Percentiles rank a stretch among this genome's conserved stretches.
Conservation (phyloP, 2,888 invertebrate species). For the Hypercompe scribonia region DNA sequence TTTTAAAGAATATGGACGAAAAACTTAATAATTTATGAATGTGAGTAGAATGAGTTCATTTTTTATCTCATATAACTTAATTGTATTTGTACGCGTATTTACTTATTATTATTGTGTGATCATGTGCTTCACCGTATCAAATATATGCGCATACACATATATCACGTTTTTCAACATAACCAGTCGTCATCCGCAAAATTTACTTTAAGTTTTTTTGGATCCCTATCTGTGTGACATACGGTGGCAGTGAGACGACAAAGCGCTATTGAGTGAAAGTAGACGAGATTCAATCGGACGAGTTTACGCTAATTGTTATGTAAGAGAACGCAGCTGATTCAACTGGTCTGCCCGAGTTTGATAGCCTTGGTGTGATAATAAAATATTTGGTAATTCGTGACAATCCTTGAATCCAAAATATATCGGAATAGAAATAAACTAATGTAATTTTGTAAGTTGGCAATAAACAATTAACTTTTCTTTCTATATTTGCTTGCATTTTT, state of each 20-base stretch:
- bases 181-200: background rate
- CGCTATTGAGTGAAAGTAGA: constrained; percentile 48
- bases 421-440: background rate
- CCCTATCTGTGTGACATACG: constrained; percentile 30
- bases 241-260: constrained; percentile 22
- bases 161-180: background rate
- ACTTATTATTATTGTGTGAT: too few species aligned
- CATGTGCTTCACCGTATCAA: background rate
- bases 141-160: background rate
- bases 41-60: background rate
- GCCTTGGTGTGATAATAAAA: constrained; percentile 48
- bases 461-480: too few species aligned
- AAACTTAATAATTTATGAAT: background rate
- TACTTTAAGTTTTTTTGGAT: constrained; percentile 9
- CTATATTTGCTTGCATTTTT: too few species aligned
- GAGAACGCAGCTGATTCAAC: constrained; percentile 45
- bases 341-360: constrained; percentile 27
- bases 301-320: constrained; percentile 52
- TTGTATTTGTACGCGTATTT: background rate
- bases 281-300: constrained; percentile 43
- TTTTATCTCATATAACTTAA: background rate
- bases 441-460: background rate
- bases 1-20: too few species aligned
- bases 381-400: constrained; percentile 32
- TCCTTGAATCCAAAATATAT: constrained; percentile 9